A percentile compares a stretch with the other conserved stretches of the same genome.
Evolutionary conservation across 1,140 invertebrate genomes (phyloP).

Genomic region (Lepidostoma basale): DNA sequence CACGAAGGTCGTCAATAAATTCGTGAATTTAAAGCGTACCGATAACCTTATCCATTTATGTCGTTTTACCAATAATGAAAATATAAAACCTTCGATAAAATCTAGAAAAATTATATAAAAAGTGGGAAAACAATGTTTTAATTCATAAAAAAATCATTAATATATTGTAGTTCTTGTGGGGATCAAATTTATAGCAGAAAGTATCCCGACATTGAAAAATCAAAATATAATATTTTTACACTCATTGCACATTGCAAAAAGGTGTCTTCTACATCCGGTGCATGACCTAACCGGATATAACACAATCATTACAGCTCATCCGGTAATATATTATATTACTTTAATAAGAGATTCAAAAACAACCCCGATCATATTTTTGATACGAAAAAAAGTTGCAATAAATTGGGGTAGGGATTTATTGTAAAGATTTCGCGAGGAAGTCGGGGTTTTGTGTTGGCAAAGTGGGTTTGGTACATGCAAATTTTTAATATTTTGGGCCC

Average conservation of each 20-base stretch:
- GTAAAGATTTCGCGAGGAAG: slow-evolving; percentile 5
- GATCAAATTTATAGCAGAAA: neutral
- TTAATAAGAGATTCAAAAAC: neutral
- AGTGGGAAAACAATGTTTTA: no score
- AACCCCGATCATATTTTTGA: slow-evolving; percentile 10
- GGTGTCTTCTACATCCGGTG: neutral
- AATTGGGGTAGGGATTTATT: neutral
- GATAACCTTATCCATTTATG: no score
- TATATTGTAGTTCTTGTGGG: neutral
- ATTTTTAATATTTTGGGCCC: slow-evolving; percentile 17
- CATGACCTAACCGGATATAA: slow-evolving; percentile 16
- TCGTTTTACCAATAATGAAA: no score
- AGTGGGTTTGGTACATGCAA: slow-evolving; percentile 18
- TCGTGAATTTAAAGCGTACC: no score
- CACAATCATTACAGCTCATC: slow-evolving; percentile 18
- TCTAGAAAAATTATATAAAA: no score
- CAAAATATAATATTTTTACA: neutral
- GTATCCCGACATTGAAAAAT: neutral
- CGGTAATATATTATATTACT: slow-evolving; percentile 32
- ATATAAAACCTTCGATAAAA: no score
- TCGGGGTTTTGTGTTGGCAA: neutral
- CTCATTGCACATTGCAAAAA: neutral
- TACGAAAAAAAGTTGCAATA: slow-evolving; percentile 2
- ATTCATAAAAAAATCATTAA: no score
- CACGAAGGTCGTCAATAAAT: no score